These are phyloP conservation scores for Perca flavescens DNA, from an alignment of 2,113 vertebrate species.

Conservation along the genomic window DNA sequence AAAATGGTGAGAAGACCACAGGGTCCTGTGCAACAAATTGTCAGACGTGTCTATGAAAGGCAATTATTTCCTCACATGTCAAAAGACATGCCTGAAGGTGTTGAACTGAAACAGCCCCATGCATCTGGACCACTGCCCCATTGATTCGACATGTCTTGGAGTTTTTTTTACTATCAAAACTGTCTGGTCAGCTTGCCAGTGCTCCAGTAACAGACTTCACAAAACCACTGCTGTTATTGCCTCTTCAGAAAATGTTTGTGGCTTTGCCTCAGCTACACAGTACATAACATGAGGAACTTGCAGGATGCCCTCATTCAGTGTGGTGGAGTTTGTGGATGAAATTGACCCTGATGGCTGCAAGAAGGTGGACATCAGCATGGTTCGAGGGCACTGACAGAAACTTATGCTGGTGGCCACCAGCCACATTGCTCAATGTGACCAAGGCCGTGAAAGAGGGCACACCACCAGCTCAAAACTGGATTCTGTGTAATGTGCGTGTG, in stretches of 20 bases:
- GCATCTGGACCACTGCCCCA: background rate
- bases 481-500: background rate
- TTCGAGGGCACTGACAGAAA: background rate
- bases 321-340: background rate
- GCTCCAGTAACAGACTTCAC: too few species aligned
- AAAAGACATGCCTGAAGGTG: too few species aligned
- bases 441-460: background rate
- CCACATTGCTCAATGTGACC: background rate
- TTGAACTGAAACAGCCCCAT: background rate
- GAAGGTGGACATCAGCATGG: background rate
- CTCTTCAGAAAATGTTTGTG: too few species aligned
- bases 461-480: background rate
- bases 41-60: background rate
- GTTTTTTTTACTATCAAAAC: background rate
- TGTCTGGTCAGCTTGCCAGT: slow-evolving; percentile 9
- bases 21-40: too few species aligned
- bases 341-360: background rate
- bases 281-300: too few species aligned
- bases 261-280: too few species aligned
- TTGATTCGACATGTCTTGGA: background rate
- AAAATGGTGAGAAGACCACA: too few species aligned
- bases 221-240: too few species aligned
- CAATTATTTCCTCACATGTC: too few species aligned
- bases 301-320: too few species aligned
- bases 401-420: background rate